These are phyloP conservation scores for Harpalus rubripes DNA, from an alignment of 2,888 invertebrate genomes.

Conservation along the genomic window DNA sequence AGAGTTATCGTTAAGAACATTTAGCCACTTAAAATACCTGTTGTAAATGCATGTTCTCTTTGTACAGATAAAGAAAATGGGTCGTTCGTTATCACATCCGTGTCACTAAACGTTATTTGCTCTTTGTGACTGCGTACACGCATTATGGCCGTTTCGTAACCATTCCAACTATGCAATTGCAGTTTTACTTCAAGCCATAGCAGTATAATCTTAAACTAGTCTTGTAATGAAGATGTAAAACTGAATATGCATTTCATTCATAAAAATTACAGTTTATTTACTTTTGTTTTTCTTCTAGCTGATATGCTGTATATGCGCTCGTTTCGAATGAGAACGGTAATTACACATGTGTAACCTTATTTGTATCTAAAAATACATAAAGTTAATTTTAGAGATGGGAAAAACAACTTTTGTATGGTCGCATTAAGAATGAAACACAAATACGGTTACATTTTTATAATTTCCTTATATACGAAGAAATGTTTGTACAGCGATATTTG, in stretches of 20 bases:
- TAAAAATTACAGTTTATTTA: slow-evolving; percentile 36
- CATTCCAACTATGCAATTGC: not conserved
- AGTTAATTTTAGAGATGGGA: slow-evolving; percentile 50
- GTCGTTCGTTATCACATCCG: slow-evolving; percentile 39
- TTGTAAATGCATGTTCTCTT: slow-evolving; percentile 36
- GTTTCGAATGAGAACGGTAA: slow-evolving; percentile 59
- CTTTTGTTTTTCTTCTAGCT: slow-evolving; percentile 7
- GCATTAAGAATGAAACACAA: not conserved
- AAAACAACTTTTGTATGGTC: slow-evolving; percentile 16
- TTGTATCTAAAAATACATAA: slow-evolving; percentile 61
- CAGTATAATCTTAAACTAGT: slow-evolving; percentile 8
- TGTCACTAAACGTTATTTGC: slow-evolving; percentile 47
- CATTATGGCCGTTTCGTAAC: slow-evolving; percentile 45
- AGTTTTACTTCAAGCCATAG: slow-evolving; percentile 6
- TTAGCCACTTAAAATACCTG: slow-evolving; percentile 36
- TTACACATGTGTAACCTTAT: slow-evolving; percentile 63
- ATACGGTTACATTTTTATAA: not conserved
- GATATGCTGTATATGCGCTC: slow-evolving; percentile 40
- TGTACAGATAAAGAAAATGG: slow-evolving; percentile 38
- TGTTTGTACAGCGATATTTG: not conserved
- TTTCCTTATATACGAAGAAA: not conserved
- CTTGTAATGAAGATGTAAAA: not conserved
- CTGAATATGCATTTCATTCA: slow-evolving; percentile 6
- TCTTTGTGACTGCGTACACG: slow-evolving; percentile 27
- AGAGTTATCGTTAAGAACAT: not conserved